Evolutionary conservation across 2,113 vertebrate genomes (phyloP).

Genomic region (Lampris megalopsis): DNA sequence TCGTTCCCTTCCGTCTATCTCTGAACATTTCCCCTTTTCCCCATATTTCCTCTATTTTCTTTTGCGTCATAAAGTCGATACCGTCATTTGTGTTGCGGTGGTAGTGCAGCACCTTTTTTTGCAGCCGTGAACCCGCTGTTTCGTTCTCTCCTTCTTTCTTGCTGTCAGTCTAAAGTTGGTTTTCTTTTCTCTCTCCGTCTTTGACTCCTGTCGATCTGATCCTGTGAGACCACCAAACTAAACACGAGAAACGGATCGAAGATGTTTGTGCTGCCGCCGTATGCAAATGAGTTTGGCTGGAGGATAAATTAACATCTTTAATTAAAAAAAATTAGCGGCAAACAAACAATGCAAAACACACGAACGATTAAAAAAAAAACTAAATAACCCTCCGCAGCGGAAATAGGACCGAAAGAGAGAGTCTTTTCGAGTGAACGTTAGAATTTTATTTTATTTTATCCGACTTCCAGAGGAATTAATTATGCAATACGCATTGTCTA

Average conservation of each 20-base stretch:
- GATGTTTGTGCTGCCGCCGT: slow-evolving; percentile 21
- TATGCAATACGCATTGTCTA: slow-evolving; percentile 32
- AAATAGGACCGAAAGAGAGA: slow-evolving; percentile 6
- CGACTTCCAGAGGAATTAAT: slow-evolving; percentile 29
- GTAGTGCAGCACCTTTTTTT: no score
- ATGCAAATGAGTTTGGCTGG: slow-evolving; percentile 59
- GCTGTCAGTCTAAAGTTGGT: no score
- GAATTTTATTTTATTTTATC: slow-evolving; percentile 7
- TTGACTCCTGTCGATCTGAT: not conserved
- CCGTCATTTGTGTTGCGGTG: no score
- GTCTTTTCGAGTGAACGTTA: no score
- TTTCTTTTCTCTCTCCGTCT: not conserved
- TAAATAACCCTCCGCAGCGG: slow-evolving; percentile 58
- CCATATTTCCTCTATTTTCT: no score
- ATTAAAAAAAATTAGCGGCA: slow-evolving; percentile 72
- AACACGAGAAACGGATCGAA: slow-evolving; percentile 39
- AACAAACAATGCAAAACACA: slow-evolving; percentile 76
- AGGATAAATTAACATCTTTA: slow-evolving; percentile 73
- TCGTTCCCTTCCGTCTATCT: no score
- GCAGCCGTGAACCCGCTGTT: no score
- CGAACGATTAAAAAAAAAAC: slow-evolving; percentile 66
- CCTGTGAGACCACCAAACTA: slow-evolving; percentile 51
- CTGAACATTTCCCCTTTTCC: no score
- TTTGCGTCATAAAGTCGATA: no score
- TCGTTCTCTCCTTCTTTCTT: no score